Evolutionary conservation across 2,797 vertebrate genomes (phyloP), one percentile per base, ranked within the genome.

Genomic region (Moxostoma hubbsi): DNA sequence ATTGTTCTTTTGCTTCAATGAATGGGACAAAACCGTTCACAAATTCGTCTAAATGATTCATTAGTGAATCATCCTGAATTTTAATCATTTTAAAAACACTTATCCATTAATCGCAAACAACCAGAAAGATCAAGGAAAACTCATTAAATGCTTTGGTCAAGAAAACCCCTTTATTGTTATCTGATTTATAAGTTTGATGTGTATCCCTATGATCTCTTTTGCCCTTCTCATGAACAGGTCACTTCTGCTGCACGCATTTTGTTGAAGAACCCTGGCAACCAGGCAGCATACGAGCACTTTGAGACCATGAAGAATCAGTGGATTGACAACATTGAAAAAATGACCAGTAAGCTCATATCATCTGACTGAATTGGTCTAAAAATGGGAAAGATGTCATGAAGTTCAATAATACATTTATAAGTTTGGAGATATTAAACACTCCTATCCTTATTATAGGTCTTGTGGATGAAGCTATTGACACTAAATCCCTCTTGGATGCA

Each of bases 291-390:
- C 47, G 98, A 99, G 86, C 98, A 99, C 87, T 99, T 99, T 91
- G 98, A 99, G 89, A 98, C 97, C 76, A 99, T 99, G 98, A 99
- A 99, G 93, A 99, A 99, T 89, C 98, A 99, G 66, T 99, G 98
- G 98, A 98, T 99, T 53, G 97, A 99, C 89, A 99, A 99, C 50
- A 93, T 99, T 81, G 98, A 99, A 87, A 99, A 95, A 92, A 97
- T 99, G 92, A 99, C 98, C 78, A 95, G 98, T 99, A 87, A 76
- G 53, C 36, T 36, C 36, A 0, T 36, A 36, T 36, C 36, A 36
- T 36, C 36, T 36, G 36, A 36, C 3, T 36, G 36, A 36, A 36
- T 36, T 36, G 36, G 36, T 36, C 36, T 36, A 4, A 36, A 36
- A 36, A 36, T 3, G 36, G 36, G 36, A 36, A 36, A 36, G 2